Evolutionary conservation across 2,113 vertebrate species (phyloP).

Genomic region (Cairina moschata): DNA sequence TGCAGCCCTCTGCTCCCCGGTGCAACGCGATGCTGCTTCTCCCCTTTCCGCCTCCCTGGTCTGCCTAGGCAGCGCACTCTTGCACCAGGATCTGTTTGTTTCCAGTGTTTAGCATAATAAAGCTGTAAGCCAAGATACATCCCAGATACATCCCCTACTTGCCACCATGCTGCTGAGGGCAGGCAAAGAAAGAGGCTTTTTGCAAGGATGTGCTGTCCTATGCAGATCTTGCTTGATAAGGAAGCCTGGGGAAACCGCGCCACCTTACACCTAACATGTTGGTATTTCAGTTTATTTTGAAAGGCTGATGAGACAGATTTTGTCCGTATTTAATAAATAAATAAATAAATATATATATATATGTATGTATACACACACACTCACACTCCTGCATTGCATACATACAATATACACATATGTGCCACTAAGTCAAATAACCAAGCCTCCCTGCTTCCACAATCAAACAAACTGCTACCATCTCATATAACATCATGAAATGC

Average conservation of each 20-base stretch:
- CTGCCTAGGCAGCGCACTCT: background rate
- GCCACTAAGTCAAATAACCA: background rate
- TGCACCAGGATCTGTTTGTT: too few relatives aligned
- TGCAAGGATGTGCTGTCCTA: background rate
- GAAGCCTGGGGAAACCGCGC: background rate
- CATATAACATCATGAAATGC: accelerated
- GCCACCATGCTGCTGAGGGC: background rate
- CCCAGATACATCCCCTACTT: accelerated
- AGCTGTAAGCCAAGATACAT: background rate
- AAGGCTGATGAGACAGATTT: background rate
- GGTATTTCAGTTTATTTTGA: background rate
- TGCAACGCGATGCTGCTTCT: too few relatives aligned
- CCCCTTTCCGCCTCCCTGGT: background rate
- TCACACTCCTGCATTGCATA: background rate
- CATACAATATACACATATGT: accelerated
- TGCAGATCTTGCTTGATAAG: accelerated
- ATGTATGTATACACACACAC: accelerated
- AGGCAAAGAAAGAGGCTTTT: background rate
- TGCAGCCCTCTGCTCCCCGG: too few relatives aligned
- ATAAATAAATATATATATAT: background rate
- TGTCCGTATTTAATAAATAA: background rate
- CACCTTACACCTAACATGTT: background rate
- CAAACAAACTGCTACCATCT: background rate
- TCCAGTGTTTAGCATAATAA: background rate
- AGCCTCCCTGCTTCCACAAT: background rate